A percentile compares a stretch with the other conserved stretches of the same genome.
Conservation (phyloP, 2,888 invertebrate species). For the Anagyrus pseudococci region DNA sequence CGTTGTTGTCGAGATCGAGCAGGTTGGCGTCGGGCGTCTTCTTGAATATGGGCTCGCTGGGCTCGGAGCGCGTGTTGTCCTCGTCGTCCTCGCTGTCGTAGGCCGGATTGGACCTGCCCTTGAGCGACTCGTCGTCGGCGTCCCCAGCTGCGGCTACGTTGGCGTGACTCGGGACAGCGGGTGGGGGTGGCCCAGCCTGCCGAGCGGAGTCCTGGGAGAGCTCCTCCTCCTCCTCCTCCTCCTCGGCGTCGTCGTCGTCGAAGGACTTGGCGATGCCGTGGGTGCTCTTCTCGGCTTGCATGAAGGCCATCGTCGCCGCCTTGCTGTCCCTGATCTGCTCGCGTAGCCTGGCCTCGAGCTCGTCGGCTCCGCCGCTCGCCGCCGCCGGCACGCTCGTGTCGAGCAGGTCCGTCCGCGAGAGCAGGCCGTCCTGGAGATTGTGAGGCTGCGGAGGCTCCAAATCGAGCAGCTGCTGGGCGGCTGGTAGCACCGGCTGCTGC, state of each 20-base stretch:
- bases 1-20: slow-evolving; percentile 25
- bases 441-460: slow-evolving; percentile 13
- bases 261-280: slow-evolving; percentile 19
- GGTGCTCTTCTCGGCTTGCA: slow-evolving; percentile 46
- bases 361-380: slow-evolving; percentile 39
- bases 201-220: slow-evolving; percentile 1
- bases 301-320: slow-evolving; percentile 49
- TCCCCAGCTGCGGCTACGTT: no score
- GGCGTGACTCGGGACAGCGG: no score
- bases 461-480: slow-evolving; percentile 39
- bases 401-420: slow-evolving; percentile 9
- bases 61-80: slow-evolving; percentile 27
- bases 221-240: slow-evolving; percentile 22
- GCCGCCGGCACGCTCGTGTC: slow-evolving; percentile 45
- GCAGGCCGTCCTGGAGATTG: slow-evolving; percentile 5
- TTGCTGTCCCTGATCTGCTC: slow-evolving; percentile 41
- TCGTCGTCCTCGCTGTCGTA: slow-evolving; percentile 28
- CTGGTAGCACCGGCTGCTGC: slow-evolving; percentile 18
- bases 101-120: no score
- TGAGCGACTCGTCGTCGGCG: slow-evolving; percentile 14
- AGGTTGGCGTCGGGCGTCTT: slow-evolving; percentile 4
- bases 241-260: slow-evolving; percentile 4
- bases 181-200: no score
- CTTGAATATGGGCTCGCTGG: slow-evolving; percentile 22
- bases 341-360: slow-evolving; percentile 34